phyloP scores from a whole-genome alignment of 2,113 vertebrate species.

The Psammodynastes pulverulentus region DNA sequence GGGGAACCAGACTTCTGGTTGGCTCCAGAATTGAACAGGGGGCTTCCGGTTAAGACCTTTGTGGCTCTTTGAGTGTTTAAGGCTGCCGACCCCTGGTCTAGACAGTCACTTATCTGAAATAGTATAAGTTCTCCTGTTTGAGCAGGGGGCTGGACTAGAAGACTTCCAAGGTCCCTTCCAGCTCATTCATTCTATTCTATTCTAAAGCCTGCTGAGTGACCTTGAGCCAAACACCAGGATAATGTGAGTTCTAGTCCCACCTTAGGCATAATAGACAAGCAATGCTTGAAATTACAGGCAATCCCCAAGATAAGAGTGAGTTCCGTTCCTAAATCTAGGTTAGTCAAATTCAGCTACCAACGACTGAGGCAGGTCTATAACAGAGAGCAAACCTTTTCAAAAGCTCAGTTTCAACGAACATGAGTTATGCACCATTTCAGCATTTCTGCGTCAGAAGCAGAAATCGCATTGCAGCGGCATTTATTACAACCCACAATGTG shows the following conservation, averaged over 20 bases:
- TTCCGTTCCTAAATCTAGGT: neutral
- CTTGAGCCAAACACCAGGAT: neutral
- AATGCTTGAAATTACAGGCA: neutral
- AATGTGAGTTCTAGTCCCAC: neutral
- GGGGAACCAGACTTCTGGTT: too few relatives aligned
- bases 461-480: neutral
- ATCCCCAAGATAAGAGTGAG: neutral
- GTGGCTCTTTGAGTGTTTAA: too few relatives aligned
- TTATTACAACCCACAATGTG: neutral
- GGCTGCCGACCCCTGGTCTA: too few relatives aligned
- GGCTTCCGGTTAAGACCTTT: too few relatives aligned
- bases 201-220: neutral
- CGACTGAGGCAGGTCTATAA: neutral
- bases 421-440: neutral
- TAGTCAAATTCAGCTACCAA: neutral
- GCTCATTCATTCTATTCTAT: too few relatives aligned
- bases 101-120: too few relatives aligned
- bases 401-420: neutral
- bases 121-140: too few relatives aligned
- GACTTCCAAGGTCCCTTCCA: too few relatives aligned
- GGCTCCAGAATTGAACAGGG: too few relatives aligned
- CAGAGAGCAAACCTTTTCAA: neutral
- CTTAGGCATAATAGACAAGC: neutral
- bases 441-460: neutral
- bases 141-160: too few relatives aligned